Base-by-base conservation (phyloP, 2,888 invertebrate genomes). In the Tachina fera region DNA sequence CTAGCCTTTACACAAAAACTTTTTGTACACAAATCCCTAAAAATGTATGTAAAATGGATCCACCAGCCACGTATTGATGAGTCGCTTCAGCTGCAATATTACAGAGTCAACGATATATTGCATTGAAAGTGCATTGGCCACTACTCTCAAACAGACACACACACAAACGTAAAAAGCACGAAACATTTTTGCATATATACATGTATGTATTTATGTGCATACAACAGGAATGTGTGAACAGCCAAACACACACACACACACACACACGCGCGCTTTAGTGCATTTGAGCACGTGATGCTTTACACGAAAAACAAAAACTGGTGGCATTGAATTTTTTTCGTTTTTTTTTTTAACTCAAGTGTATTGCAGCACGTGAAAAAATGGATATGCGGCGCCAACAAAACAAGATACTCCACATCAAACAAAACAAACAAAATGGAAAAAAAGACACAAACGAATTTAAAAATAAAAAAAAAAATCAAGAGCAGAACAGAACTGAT, bases 331-430 rank as follows among this genome's bases (percentile, higher is more conserved):
- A 82, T 63, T 45, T 22, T 67, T 58, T 45, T 68, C 74, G 47
- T 47, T 51, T 58, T 74, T 58, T 74, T 9, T 47, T 60, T 47
- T 53, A 47, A 85, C 74, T 51, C 77, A 41, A 82, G 81, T 78
- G 75, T 65, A 61, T 67, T 72, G 86, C 79, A 80, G 67, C 86
- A 86, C 86, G 86, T 86, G 86, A 86, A 86, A 86, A 83, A 86
- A 86, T 86, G 79, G 43, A 39, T 86, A 76, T 80, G 79, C 76
- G 79, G 86, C 86, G 79, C 83, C 83, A 86, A 83, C 83, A 86
- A 83, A 85, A 85, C 77, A 78, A 78, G 84, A 81, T 77, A 75
- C 82, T 84, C 78, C 81, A 71, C 84, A 84, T 68, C 77, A 81
- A 81, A 81, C 43, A 56, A 61, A 68, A 68, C 16, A 31, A 19